Conservation (phyloP, 2,113 vertebrate species). For the Bucco capensis region DNA sequence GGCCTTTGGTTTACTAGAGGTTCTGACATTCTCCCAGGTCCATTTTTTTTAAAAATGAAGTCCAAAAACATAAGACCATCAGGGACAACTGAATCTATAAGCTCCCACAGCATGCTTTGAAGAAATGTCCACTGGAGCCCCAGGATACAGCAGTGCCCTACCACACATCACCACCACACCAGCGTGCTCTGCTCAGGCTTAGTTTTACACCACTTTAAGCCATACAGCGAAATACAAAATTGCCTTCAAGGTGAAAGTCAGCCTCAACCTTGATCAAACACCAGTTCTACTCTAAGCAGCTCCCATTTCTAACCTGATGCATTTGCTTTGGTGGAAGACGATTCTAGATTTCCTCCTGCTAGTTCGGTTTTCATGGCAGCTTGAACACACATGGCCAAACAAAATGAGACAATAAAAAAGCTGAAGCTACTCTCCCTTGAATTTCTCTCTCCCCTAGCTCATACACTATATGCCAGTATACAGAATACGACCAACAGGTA, state of each 20-base stretch:
- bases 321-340: not conserved
- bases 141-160: not conserved
- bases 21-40: not conserved
- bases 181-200: fast-evolving
- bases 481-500: not conserved
- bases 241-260: not conserved
- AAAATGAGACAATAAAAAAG: not conserved
- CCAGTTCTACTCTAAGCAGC: not conserved
- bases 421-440: not conserved
- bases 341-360: not conserved
- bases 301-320: not conserved
- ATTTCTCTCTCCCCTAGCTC: not conserved
- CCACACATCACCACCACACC: fast-evolving
- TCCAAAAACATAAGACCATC: not conserved
- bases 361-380: not conserved
- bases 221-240: too few relatives aligned
- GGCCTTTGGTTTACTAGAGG: not conserved
- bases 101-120: not conserved
- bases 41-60: not conserved
- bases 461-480: not conserved
- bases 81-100: fast-evolving
- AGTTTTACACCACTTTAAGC: not conserved
- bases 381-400: not conserved
- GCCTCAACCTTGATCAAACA: not conserved
- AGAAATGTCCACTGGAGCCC: not conserved